A percentile compares a stretch with the other conserved stretches of the same genome.
These are phyloP conservation scores for Sus scrofa DNA, from an alignment of 2,113 vertebrate species.

Conservation along the genomic window T2T-Sscrofa CM000818.6:79382501-79383000, in stretches of 20 bases:
- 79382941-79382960: background rate
- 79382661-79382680: background rate
- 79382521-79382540: background rate
- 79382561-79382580: background rate
- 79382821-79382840: background rate
- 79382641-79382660: background rate
- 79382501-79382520: background rate
- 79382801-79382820: background rate
- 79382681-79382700: background rate
- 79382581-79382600: background rate
- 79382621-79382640: background rate
- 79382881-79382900: background rate
- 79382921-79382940: background rate
- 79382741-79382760: background rate
- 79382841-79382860: background rate
- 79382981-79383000: background rate
- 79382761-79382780: background rate
- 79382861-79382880: constrained; percentile 7
- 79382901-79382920: background rate
- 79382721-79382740: background rate
- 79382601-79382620: background rate
- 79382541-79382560: background rate
- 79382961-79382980: background rate
- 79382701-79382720: background rate
- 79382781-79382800: background rate